Percentiles rank a stretch among this genome's conserved stretches.
Conservation (phyloP, 2,888 invertebrate species). For the Flexamia atlantica region DNA sequence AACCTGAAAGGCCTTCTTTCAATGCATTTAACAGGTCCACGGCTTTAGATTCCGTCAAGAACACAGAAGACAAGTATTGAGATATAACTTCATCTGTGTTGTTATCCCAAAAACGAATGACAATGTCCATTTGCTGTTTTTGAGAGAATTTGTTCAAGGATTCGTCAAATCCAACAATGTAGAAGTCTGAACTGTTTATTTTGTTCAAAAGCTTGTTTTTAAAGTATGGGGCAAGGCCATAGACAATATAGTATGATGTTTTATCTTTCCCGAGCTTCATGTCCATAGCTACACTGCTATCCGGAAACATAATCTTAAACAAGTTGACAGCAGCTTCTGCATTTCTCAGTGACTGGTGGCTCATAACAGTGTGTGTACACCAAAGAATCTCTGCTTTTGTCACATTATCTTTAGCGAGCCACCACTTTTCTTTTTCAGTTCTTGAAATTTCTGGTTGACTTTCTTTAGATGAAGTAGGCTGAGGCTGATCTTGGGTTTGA, state of each 20-base stretch:
- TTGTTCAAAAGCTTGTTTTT: background rate
- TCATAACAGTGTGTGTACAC: background rate
- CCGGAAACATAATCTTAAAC: background rate
- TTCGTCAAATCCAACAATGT: conserved; percentile 27
- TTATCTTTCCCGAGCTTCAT: conserved; percentile 13
- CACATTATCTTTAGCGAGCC: background rate
- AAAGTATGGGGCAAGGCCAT: background rate
- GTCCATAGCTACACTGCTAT: background rate
- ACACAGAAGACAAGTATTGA: too few relatives aligned
- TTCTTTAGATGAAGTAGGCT: too few relatives aligned
- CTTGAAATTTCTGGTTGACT: too few relatives aligned
- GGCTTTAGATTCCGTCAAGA: too few relatives aligned
- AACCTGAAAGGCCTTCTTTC: too few relatives aligned
- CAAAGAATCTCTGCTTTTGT: conserved; percentile 16
- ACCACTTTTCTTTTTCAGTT: too few relatives aligned
- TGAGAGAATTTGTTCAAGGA: background rate
- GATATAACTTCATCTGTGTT: too few relatives aligned
- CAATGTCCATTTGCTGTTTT: too few relatives aligned
- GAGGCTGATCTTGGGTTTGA: too few relatives aligned
- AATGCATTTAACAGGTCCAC: too few relatives aligned
- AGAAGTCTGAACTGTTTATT: background rate
- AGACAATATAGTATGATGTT: conserved; percentile 1
- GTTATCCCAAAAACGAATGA: too few relatives aligned
- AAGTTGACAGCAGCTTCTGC: background rate
- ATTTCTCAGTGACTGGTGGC: background rate